Percentiles rank a stretch among this genome's conserved stretches.
These are phyloP conservation scores for Xiphophorus couchianus DNA, from an alignment of 2,113 vertebrate genomes.

Conservation along the genomic window DNA sequence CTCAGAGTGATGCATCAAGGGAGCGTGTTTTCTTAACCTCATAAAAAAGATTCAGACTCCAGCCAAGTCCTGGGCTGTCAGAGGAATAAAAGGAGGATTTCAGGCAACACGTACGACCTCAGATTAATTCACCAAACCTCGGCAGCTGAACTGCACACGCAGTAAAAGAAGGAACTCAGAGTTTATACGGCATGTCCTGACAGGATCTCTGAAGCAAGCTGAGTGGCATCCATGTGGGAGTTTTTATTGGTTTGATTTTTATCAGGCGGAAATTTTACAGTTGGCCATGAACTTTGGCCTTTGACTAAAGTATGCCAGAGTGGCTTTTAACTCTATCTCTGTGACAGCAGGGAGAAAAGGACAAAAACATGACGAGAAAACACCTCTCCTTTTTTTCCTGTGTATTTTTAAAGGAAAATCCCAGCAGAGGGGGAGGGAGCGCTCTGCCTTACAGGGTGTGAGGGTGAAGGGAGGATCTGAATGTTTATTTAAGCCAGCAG, in stretches of 20 bases:
- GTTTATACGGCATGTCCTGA: constrained; percentile 40
- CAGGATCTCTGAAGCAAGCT: constrained; percentile 24
- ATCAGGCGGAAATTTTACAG: constrained; percentile 9
- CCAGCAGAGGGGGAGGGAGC: not conserved
- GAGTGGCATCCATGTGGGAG: not conserved
- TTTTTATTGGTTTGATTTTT: constrained; percentile 31
- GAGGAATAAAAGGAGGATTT: constrained; percentile 3
- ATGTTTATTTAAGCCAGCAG: constrained; percentile 60
- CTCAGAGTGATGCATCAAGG: constrained; percentile 39
- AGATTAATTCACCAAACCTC: constrained; percentile 2
- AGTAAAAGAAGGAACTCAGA: constrained; percentile 9
- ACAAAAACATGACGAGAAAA: not conserved
- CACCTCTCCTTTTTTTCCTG: too few relatives aligned
- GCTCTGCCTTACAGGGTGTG: not conserved
- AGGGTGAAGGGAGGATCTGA: constrained; percentile 16
- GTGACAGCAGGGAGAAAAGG: constrained; percentile 5
- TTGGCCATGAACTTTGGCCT: constrained; percentile 19
- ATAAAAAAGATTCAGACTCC: too few relatives aligned
- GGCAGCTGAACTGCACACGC: constrained; percentile 1
- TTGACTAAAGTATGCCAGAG: constrained; percentile 4
- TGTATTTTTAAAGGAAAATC: not conserved
- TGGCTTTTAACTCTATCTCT: not conserved
- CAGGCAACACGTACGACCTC: constrained; percentile 2
- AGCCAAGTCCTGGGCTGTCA: not conserved
- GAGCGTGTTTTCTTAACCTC: not conserved